Base-by-base conservation (phyloP, 2,797 vertebrate species). In the Megalops cyprinoides region DNA sequence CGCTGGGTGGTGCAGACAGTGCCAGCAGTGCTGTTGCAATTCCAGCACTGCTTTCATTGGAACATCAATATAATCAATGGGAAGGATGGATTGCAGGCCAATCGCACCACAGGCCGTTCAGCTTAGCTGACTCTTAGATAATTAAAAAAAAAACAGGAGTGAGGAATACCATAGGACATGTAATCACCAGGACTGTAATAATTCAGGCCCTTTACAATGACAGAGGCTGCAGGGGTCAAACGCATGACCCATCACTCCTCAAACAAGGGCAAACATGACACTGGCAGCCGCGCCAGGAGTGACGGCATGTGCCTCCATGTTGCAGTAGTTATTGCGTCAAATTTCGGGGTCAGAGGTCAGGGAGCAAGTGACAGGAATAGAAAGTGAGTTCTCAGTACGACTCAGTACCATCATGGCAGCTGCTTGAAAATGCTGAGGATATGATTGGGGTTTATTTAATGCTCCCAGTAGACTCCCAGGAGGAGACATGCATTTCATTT, bases 341-440 rank as follows among this genome's bases (percentile, higher is more conserved):
- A 65, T 42, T 44, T 18, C 39, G 42, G 2, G 28, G 79, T 74
- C 39, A 74, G 53, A 76, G 31, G 74, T 49, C 60, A 44, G n/a
- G n/a, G 42, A 4, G 44, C 39, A 14, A 28, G 31, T 42, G 10
- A n/a, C 42, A 58, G 23, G 55, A 46, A 15, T 25, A 28, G 23
- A 62, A 62, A 60, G 31, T 55, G 28, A 23, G 28, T 62, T 49
- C 80, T 60, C 69, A 3, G 18, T 28, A 60, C 34, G 44, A 44
- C 39, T 51, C 69, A 46, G 49, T 9, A 37, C 46, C 44, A 53
- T 3, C 34, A 20, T 44, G 37, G 67, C 10, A 62, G 34, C 28
- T 14, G 18, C 20, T 49, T 37, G 60, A 53, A 69, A 79, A 55
- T 25, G 28, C 48, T 53, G 25, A 67, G 46, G 42, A 4, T 5